A percentile compares a stretch with the other conserved stretches of the same genome.
These are phyloP conservation scores for Chionoecetes opilio DNA, from an alignment of 1,140 invertebrate genomes.

Conservation along the genomic window DNA sequence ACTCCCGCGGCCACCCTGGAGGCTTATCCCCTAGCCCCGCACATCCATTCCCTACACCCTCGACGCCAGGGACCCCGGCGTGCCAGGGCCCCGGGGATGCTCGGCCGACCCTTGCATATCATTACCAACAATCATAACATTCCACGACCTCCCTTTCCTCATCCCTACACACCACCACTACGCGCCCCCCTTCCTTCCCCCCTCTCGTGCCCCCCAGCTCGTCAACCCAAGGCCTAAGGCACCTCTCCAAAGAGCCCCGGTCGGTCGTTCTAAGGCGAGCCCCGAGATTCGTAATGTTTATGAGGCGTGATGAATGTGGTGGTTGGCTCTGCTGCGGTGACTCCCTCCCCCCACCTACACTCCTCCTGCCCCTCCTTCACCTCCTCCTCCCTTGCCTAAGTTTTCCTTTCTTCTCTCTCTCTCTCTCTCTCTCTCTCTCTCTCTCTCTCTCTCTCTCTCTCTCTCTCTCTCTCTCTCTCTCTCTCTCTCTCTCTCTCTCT, in stretches of 20 bases:
- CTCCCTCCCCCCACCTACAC: neutral
- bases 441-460: neutral
- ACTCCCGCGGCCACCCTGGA: neutral
- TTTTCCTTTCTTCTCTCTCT: neutral
- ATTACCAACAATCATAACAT: conserved; percentile 30
- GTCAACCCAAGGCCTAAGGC: conserved; percentile 51
- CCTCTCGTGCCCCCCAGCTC: neutral
- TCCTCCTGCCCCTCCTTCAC: neutral
- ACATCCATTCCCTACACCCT: neutral
- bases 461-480: neutral
- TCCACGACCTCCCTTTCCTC: neutral
- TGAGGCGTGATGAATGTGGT: conserved; percentile 71
- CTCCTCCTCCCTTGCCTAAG: neutral
- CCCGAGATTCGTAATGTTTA: conserved; percentile 72
- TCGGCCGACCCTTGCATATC: conserved; percentile 3
- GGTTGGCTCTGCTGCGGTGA: neutral
- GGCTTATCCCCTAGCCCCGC: neutral
- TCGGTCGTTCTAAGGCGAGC: conserved; percentile 40
- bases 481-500: neutral
- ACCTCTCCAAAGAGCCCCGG: conserved; percentile 33
- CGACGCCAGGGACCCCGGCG: neutral
- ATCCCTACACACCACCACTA: neutral
- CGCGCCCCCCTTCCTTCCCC: neutral
- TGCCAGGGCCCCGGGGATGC: neutral
- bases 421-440: neutral